Conservation (phyloP, 2,113 vertebrate species). For the Sitta europaea region DNA sequence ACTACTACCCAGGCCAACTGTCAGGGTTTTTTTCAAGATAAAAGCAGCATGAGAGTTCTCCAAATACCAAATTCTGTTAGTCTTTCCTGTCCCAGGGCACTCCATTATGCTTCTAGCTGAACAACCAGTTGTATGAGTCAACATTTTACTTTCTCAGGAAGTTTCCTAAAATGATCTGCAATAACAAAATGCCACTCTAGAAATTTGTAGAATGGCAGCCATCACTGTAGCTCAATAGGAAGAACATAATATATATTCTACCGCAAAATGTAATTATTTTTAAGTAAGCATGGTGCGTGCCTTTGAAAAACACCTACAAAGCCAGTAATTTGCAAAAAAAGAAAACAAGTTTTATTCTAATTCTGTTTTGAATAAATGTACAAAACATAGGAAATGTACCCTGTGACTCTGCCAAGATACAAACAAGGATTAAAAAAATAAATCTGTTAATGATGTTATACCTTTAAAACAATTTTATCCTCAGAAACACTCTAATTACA, state of each 20-base stretch:
- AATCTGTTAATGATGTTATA: neutral
- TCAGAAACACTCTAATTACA: neutral
- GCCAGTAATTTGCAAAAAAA: neutral
- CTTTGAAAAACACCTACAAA: neutral
- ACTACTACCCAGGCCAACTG: neutral
- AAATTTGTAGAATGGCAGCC: neutral
- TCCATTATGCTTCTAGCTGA: neutral
- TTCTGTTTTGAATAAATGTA: neutral
- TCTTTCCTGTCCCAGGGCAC: neutral
- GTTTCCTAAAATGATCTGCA: neutral
- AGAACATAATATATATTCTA: neutral
- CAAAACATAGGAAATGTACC: neutral
- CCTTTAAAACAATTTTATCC: neutral
- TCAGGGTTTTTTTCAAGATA: neutral
- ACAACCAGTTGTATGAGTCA: neutral
- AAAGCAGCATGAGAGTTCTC: neutral
- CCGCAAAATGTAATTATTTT: neutral
- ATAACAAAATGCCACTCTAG: neutral
- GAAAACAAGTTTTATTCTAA: neutral
- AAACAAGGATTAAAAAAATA: neutral
- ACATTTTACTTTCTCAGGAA: neutral
- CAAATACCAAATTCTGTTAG: neutral
- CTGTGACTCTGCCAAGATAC: neutral
- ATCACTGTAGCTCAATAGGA: neutral
- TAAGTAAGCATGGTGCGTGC: neutral